These are phyloP conservation scores for Craseonycteris thonglongyai DNA, from an alignment of 2,113 vertebrate genomes.

Conservation along the genomic window DNA sequence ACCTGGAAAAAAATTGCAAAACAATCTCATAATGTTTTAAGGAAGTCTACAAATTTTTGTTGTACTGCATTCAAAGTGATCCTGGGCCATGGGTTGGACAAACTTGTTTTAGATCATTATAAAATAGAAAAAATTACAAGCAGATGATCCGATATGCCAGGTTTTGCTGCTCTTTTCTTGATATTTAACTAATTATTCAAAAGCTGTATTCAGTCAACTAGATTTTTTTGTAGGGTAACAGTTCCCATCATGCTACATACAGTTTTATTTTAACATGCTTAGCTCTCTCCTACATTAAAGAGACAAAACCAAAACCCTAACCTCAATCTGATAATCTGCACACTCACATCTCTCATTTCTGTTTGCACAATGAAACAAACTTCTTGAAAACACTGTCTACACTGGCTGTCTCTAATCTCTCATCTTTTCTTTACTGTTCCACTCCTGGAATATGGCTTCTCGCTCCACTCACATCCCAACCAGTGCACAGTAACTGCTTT, in stretches of 20 bases:
- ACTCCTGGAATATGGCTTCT: background rate
- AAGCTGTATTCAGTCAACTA: background rate
- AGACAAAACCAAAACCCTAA: background rate
- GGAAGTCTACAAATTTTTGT: too few relatives aligned
- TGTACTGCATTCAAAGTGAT: too few relatives aligned
- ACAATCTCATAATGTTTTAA: too few relatives aligned
- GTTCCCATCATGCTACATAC: background rate
- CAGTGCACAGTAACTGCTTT: background rate
- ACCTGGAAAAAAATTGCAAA: too few relatives aligned
- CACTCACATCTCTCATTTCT: background rate
- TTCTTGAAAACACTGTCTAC: background rate
- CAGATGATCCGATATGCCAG: background rate
- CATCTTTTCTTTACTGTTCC: background rate
- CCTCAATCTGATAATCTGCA: background rate
- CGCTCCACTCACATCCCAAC: too few relatives aligned
- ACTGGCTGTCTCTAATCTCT: background rate
- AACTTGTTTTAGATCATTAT: background rate
- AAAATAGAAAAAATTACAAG: background rate
- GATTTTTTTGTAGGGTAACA: background rate
- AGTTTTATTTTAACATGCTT: background rate
- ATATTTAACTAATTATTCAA: background rate
- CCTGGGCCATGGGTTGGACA: too few relatives aligned
- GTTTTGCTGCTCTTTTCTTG: background rate
- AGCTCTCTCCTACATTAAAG: background rate
- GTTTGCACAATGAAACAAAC: too few relatives aligned